Evolutionary conservation across 2,797 vertebrate genomes (phyloP).

Genomic region (Betta splendens): DNA sequence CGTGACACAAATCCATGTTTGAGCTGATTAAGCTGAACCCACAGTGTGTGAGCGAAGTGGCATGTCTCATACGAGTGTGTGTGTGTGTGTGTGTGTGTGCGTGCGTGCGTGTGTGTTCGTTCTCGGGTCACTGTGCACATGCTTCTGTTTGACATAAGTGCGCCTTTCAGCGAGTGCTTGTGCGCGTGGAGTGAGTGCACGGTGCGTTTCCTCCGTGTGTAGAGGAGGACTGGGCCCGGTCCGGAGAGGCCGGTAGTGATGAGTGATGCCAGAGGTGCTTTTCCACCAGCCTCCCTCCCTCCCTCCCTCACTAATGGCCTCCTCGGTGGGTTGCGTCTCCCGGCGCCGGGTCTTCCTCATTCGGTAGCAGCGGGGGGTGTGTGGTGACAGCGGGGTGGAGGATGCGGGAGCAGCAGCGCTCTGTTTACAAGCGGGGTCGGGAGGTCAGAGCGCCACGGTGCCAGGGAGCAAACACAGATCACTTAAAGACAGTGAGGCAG

Average conservation of each 20-base stretch:
- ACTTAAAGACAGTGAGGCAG: slow-evolving; percentile 66
- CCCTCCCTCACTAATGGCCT: slow-evolving; percentile 72
- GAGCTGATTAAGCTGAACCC: slow-evolving; percentile 9
- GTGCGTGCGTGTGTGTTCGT: slow-evolving; percentile 27
- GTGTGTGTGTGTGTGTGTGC: slow-evolving; percentile 7
- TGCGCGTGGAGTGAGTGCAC: slow-evolving; percentile 14
- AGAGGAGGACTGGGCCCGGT: slow-evolving; percentile 20
- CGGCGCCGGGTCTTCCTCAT: slow-evolving; percentile 66
- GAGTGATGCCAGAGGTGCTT: slow-evolving; percentile 79
- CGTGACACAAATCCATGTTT: slow-evolving; percentile 28
- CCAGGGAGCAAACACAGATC: slow-evolving; percentile 71
- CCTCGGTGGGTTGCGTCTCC: slow-evolving; percentile 67
- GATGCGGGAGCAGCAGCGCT: slow-evolving; percentile 37
- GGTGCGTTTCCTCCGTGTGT: slow-evolving; percentile 37
- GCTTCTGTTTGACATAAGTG: slow-evolving; percentile 21
- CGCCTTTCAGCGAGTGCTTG: slow-evolving; percentile 41
- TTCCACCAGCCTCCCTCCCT: slow-evolving; percentile 67
- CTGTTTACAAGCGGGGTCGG: slow-evolving; percentile 72
- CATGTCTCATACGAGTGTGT: slow-evolving; percentile 18
- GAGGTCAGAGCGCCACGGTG: slow-evolving; percentile 62
- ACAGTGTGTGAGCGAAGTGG: slow-evolving; percentile 20
- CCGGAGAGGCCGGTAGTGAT: slow-evolving; percentile 54
- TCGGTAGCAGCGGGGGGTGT: slow-evolving; percentile 55
- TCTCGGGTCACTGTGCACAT: slow-evolving; percentile 32
- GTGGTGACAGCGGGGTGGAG: slow-evolving; percentile 34